Evolutionary conservation across 2,113 vertebrate genomes (phyloP).

Genomic region (Amphiprion ocellaris): DNA sequence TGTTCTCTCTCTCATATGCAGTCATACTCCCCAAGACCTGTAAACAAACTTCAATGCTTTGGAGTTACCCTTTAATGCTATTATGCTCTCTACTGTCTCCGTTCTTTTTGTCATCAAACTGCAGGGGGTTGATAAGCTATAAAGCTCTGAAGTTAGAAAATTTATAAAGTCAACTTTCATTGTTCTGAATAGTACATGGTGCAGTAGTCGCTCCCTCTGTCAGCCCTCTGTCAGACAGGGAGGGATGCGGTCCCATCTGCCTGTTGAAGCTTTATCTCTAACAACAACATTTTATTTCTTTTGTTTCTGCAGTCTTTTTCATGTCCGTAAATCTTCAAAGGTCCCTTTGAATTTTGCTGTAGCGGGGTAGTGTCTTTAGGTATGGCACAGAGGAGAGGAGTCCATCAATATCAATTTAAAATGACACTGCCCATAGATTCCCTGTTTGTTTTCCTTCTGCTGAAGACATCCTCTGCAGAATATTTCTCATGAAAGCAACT

Average conservation of each 20-base stretch:
- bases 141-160: neutral
- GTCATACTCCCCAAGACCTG: too few species aligned
- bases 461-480: neutral
- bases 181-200: conserved; percentile 18
- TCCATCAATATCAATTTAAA: conserved; percentile 28
- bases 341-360: neutral
- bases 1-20: too few species aligned
- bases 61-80: too few species aligned
- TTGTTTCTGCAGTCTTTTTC: neutral
- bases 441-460: conserved; percentile 3
- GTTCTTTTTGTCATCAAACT: conserved; percentile 1
- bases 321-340: neutral
- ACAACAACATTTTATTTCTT: conserved; percentile 15
- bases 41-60: too few species aligned
- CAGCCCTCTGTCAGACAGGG: neutral
- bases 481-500: conserved; percentile 3
- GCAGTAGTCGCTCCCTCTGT: conserved; percentile 8
- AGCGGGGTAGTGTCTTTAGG: neutral
- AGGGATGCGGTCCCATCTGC: neutral
- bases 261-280: conserved; percentile 24
- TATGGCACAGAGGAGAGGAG: neutral
- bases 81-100: too few species aligned
- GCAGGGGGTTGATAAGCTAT: neutral
- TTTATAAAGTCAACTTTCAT: conserved; percentile 20
- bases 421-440: neutral